Conservation (phyloP, 2,113 vertebrate species). For the Zeus faber region DNA sequence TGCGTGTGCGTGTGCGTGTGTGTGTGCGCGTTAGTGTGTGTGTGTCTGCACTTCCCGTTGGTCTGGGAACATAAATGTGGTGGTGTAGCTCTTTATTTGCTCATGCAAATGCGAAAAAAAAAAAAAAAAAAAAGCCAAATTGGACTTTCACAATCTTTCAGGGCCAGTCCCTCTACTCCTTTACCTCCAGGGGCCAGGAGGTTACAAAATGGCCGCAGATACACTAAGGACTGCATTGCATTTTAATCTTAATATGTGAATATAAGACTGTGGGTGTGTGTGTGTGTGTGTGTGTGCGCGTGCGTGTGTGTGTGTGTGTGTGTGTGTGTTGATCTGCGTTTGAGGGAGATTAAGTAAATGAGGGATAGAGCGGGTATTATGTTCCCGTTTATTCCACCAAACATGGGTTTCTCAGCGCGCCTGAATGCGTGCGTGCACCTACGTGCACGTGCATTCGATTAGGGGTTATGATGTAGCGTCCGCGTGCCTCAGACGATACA, state of each 20-base stretch:
- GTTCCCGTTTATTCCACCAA: too few relatives aligned
- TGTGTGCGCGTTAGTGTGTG: slow-evolving; percentile 1
- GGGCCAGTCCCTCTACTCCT: slow-evolving; percentile 23
- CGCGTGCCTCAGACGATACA: background rate
- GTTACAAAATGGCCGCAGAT: slow-evolving; percentile 13
- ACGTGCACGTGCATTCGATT: background rate
- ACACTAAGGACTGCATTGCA: slow-evolving; percentile 10
- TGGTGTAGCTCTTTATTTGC: too few relatives aligned
- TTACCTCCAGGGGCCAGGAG: too few relatives aligned
- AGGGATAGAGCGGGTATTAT: too few relatives aligned
- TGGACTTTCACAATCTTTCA: slow-evolving; percentile 15
- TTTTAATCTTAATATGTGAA: slow-evolving; percentile 1
- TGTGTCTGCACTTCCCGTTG: slow-evolving; percentile 5
- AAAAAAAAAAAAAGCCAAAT: too few relatives aligned
- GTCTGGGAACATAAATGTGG: too few relatives aligned
- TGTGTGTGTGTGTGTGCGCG: slow-evolving; percentile 6
- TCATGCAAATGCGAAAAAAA: too few relatives aligned
- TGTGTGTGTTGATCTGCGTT: background rate
- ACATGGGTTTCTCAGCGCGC: background rate
- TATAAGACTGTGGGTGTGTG: slow-evolving; percentile 9
- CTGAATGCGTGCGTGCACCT: background rate
- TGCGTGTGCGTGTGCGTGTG: background rate
- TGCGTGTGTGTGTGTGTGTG: slow-evolving; percentile 8
- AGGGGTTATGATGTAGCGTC: background rate
- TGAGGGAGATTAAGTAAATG: background rate